Evolutionary conservation across 2,113 vertebrate species (phyloP), one percentile per base, ranked within the genome.

Genomic region (Sylvilagus bachmani): DNA sequence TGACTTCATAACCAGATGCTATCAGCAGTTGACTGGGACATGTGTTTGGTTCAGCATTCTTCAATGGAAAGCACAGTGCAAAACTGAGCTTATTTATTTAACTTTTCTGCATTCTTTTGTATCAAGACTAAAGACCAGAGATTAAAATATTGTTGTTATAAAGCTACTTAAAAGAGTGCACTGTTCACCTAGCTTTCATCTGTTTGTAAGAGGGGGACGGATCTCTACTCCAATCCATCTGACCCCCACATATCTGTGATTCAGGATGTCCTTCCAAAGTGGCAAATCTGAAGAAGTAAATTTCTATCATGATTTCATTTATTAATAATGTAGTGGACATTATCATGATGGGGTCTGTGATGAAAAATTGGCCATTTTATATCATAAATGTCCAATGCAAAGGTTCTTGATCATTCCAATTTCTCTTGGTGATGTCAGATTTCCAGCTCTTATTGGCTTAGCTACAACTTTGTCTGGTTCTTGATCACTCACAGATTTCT

Each of bases 351-450:
- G 7, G 58, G 27, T 90, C 70, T 53, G 6, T 75, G 61, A 53
- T 83, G 3, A 66, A 58, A 73, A 8, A 53, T 24, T 61, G 58
- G 17, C 17, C 24, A 12, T 13, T 66, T 55, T 79, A 51, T 36
- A 51, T n/a, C 79, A 89, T 93, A 74, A 75, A 53, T 93, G 78
- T 91, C 44, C 24, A 82, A 67, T 73, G 58, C 58, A 83, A 89
- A 94, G 49, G 29, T 33, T 64, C n/a, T 36, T 79, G 17, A 36
- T 69, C 89, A 38, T 27, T 69, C 21, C 7, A 25, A 49, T 86
- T 86, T 82, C 31, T 85, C 61, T 71, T 58, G 10, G 21, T 75
- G 27, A 64, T 53, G 7, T 64, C 75, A 79, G 6, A 90, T 87
- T 73, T 88, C 12, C 53, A 74, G 11, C 2, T 81, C 24, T 86